Conservation (phyloP, 2,888 invertebrate species). For the Odontomyia ornata region DNA sequence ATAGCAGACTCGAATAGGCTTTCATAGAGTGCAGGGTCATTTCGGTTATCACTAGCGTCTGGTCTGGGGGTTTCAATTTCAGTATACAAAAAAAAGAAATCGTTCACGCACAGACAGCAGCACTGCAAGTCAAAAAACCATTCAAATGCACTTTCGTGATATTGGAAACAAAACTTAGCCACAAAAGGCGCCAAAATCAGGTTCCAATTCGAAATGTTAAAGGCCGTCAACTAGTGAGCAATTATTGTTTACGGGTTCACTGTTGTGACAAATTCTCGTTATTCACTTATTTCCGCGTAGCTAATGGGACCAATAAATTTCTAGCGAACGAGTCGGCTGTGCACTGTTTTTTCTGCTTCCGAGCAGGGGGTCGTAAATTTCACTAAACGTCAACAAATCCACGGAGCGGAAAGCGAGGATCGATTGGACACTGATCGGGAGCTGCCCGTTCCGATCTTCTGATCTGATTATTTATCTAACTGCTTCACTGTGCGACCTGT, state of each 20-base stretch:
- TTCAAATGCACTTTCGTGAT: conserved; percentile 13
- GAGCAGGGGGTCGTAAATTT: background rate
- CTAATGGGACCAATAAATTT: background rate
- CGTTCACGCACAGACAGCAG: background rate
- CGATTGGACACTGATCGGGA: conserved; percentile 12
- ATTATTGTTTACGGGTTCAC: background rate
- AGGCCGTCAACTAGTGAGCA: background rate
- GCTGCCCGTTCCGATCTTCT: conserved; percentile 1
- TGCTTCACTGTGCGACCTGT: conserved; percentile 30
- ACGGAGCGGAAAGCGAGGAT: conserved; percentile 1
- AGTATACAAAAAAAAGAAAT: background rate
- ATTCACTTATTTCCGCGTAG: background rate
- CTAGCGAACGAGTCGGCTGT: background rate
- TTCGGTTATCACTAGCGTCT: background rate
- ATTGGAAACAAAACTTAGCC: background rate
- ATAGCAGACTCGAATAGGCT: background rate
- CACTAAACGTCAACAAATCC: conserved; percentile 9
- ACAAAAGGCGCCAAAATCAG: background rate
- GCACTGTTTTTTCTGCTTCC: background rate
- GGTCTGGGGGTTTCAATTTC: background rate
- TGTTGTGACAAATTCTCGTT: background rate
- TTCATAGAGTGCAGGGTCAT: conserved; percentile 6
- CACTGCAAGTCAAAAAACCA: conserved; percentile 1
- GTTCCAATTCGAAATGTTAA: background rate
- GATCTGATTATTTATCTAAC: conserved; percentile 26